Evolutionary conservation across 37 sponge, comb jelly and placozoan genomes (phyloP), one percentile per base, ranked within the genome.

Genomic region (Chondrilla cf. caribensis): DNA sequence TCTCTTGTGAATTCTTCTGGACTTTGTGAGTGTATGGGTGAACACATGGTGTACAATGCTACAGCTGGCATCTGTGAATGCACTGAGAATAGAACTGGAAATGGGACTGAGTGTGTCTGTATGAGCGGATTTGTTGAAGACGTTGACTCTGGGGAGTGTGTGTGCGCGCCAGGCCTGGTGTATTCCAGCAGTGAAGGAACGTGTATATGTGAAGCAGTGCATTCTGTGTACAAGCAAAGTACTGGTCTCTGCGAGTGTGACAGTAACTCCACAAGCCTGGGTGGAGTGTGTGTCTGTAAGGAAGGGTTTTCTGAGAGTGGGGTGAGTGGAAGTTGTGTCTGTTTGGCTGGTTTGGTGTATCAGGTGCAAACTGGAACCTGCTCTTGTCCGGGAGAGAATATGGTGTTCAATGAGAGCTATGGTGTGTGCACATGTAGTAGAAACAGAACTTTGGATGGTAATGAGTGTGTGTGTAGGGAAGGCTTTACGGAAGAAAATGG

Each of bases 81-180:
- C 40, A 37, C 24, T 19, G 44, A 25, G 7, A 73, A 39, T 40
- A 40, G 76, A 39, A 42, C 76, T 39, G 18, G 21, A 37, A 73
- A 73, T 73, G 43, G 43, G 41, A 42, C 41, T 73, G 76, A 73
- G 2, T 73, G 76, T 73, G 44, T 42, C 18, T 73, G 76, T 39
- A 36, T 21, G 25, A 37, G 36, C 2, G 76, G 76, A 0, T 42
- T 73, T 22, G 43, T 73, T 15, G 44, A 39, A 22, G 76, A 73
- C 44, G 36, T 40, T 1, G 21, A 8, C 29, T 73, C 42, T 73
- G 44, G 68, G 1, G 68, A 67, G 32, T 67, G 68, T 29, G 26
- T 67, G 35, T 67, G 68, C 4, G 17, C 32, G 15, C 35, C 68
- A 33, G 35, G 35, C 15, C 17, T 67, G 68, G 35, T 31, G 33